A percentile compares a stretch with the other conserved stretches of the same genome.
Conservation (phyloP, 2,888 invertebrate genomes). For the Perithous albicinctus region DNA sequence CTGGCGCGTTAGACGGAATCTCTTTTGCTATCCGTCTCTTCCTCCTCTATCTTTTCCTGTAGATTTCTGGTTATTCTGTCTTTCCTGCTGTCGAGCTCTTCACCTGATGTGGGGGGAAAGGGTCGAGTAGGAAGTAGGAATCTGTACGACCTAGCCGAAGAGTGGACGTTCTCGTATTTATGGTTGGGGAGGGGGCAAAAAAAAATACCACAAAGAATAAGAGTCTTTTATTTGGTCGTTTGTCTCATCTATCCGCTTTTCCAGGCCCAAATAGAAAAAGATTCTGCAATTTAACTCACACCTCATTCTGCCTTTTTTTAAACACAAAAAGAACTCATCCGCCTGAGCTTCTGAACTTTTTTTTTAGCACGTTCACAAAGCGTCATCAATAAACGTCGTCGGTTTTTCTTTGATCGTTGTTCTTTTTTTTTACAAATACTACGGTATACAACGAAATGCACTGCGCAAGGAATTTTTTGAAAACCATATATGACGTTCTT, state of each 20-base stretch:
- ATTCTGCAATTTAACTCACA: conserved; percentile 26
- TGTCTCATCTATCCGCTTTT: conserved; percentile 49
- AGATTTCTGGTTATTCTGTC: conserved; percentile 25
- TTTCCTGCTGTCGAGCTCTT: conserved; percentile 22
- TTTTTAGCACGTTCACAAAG: conserved; percentile 18
- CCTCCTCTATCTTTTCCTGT: conserved; percentile 2
- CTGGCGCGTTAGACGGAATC: conserved; percentile 42
- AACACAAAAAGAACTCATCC: conserved; percentile 10
- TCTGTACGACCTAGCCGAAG: conserved; percentile 62
- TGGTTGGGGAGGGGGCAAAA: conserved; percentile 79
- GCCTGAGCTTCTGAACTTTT: conserved; percentile 21
- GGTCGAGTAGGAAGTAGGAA: conserved; percentile 62
- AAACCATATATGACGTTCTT: too few species aligned
- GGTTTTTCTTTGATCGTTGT: conserved; percentile 53
- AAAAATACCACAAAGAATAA: conserved; percentile 63
- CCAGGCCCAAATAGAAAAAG: conserved; percentile 31
- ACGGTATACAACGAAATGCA: background rate
- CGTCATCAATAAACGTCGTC: conserved; percentile 33
- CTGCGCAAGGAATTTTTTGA: background rate
- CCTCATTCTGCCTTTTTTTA: conserved; percentile 3
- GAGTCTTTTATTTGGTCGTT: conserved; percentile 24
- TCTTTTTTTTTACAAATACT: conserved; percentile 22
- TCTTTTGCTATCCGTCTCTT: conserved; percentile 9
- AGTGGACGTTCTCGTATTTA: conserved; percentile 76
- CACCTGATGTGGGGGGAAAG: conserved; percentile 38